Evolutionary conservation across 2,888 invertebrate species (phyloP), one percentile per base, ranked within the genome.

Genomic region (Syritta pipiens): DNA sequence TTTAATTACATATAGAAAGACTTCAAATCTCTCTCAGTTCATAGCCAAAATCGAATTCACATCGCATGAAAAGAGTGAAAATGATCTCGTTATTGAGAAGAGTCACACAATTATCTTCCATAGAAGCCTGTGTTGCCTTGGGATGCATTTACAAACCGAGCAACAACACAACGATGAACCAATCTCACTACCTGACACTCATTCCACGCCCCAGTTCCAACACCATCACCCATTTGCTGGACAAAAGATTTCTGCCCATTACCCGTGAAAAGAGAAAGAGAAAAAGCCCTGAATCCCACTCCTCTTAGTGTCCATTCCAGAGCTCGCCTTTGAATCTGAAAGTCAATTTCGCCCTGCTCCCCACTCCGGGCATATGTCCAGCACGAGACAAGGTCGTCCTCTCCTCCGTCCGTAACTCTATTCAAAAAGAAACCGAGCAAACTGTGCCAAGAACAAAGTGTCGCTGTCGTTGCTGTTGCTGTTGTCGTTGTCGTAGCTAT

Each of bases 381-480:
- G 48, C 71, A 48, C 53, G 55, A 72, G 77, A 79, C 77, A 79
- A 79, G 77, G 77, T 79, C 77, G 67, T 77, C 51, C 55, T 44
- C 57, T 49, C 30, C 17, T 14, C 32, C 53, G 53, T 60, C 10
- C 14, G 7, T n/a, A 30, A 44, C 17, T 55, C 17, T 32, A 22
- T 35, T 7, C 37, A 48, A 42, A 32, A 17, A 42, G 10, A 28
- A 44, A 46, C 6, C 22, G 9, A 28, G 53, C 46, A 37, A 77
- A 67, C 65, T 57, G 57, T 79, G 79, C 72, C 79, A 79, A 74
- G 79, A 72, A 74, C 79, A 68, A 49, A 74, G 37, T 68, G 57
- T 72, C 49, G 24, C 32, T 26, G 5, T 19, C 17, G 48, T 17
- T 9, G 19, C 4, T 51, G 26, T 40, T 51, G 42, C 28, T 30